Conservation (phyloP, 2,888 invertebrate genomes). For the Acronicta alni region DNA sequence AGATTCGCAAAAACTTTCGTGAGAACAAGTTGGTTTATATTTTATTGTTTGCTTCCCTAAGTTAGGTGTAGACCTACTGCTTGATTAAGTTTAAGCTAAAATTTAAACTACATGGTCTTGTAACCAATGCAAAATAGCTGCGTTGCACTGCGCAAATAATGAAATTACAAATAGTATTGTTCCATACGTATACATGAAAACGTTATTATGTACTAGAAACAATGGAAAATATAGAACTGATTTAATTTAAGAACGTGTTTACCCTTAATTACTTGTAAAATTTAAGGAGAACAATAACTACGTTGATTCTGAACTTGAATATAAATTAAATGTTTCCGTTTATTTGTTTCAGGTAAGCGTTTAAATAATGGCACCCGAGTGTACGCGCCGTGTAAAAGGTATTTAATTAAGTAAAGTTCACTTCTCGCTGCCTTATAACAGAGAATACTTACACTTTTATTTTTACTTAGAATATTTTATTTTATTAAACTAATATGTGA, state of each 20-base stretch:
- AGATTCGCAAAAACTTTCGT: too few species aligned
- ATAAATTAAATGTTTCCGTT: slow-evolving; percentile 50
- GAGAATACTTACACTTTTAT: slow-evolving; percentile 9
- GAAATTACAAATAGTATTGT: too few species aligned
- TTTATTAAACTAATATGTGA: not conserved
- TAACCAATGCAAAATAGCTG: too few species aligned
- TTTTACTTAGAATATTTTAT: not conserved
- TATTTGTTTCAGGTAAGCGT: slow-evolving; percentile 72
- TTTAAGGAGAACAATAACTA: slow-evolving; percentile 8
- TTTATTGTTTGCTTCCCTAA: too few species aligned
- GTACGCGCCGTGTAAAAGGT: slow-evolving; percentile 55
- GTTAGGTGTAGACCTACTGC: too few species aligned
- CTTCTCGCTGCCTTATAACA: slow-evolving; percentile 18
- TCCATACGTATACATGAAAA: too few species aligned
- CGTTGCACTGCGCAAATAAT: too few species aligned
- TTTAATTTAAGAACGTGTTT: slow-evolving; percentile 9
- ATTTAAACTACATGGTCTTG: too few species aligned
- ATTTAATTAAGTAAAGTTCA: slow-evolving; percentile 51
- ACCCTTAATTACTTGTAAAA: slow-evolving; percentile 3
- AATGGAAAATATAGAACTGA: not conserved
- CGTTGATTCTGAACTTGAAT: slow-evolving; percentile 28
- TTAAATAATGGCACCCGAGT: slow-evolving; percentile 53
- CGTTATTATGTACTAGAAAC: not conserved
- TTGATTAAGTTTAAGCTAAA: too few species aligned
- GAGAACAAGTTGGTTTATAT: too few species aligned